Base-by-base conservation (phyloP, 2,888 invertebrate genomes). In the Spisula subtruncata region DNA sequence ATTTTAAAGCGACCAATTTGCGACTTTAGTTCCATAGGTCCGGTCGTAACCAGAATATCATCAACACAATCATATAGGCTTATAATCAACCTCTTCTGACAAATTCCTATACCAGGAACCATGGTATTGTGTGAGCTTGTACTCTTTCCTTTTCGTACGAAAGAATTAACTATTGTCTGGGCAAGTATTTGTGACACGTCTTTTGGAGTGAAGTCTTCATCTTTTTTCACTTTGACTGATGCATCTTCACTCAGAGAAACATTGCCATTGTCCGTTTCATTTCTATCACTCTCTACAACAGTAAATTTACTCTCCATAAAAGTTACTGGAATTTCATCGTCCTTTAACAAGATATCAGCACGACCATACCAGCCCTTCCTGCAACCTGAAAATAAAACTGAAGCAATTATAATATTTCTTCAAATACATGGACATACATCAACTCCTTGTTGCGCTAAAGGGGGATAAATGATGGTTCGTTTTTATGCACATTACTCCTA, bases 151-250 rank as follows among this genome's bases (percentile, higher is more conserved):
- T 41, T 41, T 41, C 8, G 41, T 4, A 75, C 25, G 25, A 75
- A 75, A 29, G 75, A 75, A n/a, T 75, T 29, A 75, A 75, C 75
- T 75, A 75, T n/a, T 75, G 75, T n/a, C 75, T 75, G 75, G 10
- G 75, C 75, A 29, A 32, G 25, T 75, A 75, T 29, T 75, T 75
- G 75, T 75, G 75, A 75, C 16, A 75, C 4, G 29, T 14, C 5
- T 4, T 25, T 29, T 25, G 75, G 25, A 16, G 29, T 75, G 75
- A 75, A 75, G 25, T 75, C 32, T 75, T 75, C 75, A 75, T 25
- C 75, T 75, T 29, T 75, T 29, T 75, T 75, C 32, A 75, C 25
- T 75, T 75, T 32, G 32, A 25, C 75, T n/a, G 75, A 75, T 75
- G 75, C 8, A 29, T 75, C 75, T 75, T 10, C 8, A 4, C 25